phyloP scores from a whole-genome alignment of 1,140 invertebrate species.

The Apis laboriosa region DNA sequence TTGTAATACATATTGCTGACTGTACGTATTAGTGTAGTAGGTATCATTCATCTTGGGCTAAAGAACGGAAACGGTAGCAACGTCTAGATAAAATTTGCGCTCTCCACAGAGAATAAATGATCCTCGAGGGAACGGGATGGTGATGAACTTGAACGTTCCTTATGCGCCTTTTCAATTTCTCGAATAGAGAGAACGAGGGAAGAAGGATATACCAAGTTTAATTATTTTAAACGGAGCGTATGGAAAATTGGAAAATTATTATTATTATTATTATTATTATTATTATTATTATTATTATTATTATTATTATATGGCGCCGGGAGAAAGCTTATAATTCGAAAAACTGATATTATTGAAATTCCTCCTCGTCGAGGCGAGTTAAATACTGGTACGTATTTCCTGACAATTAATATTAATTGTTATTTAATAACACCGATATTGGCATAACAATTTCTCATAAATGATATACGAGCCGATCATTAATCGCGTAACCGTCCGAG shows the following conservation, averaged over 20 bases:
- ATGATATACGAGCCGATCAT: slow-evolving; percentile 39
- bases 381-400: slow-evolving; percentile 4
- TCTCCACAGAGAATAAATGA: slow-evolving; percentile 20
- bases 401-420: slow-evolving; percentile 44
- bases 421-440: slow-evolving; percentile 37
- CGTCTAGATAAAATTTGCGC: slow-evolving; percentile 4
- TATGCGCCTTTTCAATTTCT: slow-evolving; percentile 25
- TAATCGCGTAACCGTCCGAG: slow-evolving; percentile 30
- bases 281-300: no score
- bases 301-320: no score
- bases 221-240: background rate
- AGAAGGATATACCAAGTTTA: background rate
- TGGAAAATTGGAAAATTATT: no score
- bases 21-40: background rate
- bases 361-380: background rate
- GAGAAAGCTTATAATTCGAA: background rate
- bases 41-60: slow-evolving; percentile 3
- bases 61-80: background rate
- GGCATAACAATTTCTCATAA: slow-evolving; percentile 37
- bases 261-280: no score
- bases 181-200: background rate
- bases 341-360: background rate
- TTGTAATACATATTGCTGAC: background rate
- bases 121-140: background rate
- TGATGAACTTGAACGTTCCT: background rate